phyloP scores from a whole-genome alignment of 2,888 invertebrate species.

The Stenolophus ochropezus region DNA sequence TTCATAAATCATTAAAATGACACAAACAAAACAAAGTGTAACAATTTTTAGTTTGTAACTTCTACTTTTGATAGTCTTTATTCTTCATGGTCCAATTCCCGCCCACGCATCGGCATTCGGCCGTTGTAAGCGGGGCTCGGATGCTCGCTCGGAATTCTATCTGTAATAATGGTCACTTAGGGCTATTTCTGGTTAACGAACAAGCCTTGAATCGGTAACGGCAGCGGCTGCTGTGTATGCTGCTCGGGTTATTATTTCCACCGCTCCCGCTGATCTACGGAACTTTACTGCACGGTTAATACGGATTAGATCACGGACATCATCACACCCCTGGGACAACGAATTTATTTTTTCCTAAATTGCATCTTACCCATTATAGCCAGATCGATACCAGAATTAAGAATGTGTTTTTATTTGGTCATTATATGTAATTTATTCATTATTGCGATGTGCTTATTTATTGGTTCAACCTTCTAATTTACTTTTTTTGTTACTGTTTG shows the following conservation, averaged over 20 bases:
- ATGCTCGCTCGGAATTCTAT: constrained; percentile 57
- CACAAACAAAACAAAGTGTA: no score
- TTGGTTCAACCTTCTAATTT: no score
- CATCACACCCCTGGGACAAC: constrained; percentile 8
- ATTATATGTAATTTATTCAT: not conserved
- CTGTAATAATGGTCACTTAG: constrained; percentile 64
- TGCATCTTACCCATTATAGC: constrained; percentile 20
- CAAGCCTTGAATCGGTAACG: constrained; percentile 58
- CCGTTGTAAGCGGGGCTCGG: constrained; percentile 20
- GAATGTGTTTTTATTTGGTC: not conserved
- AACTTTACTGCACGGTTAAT: constrained; percentile 8
- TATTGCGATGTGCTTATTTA: not conserved
- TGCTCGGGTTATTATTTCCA: constrained; percentile 50
- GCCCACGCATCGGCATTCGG: constrained; percentile 1
- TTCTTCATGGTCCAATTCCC: not conserved
- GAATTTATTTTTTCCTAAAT: constrained; percentile 41
- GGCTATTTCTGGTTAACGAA: constrained; percentile 64
- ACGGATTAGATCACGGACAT: constrained; percentile 32
- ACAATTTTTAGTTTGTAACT: not conserved
- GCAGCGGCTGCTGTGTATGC: constrained; percentile 39
- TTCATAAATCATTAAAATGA: no score
- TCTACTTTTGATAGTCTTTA: not conserved
- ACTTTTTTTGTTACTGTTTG: no score
- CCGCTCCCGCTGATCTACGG: constrained; percentile 34
- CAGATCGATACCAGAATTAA: not conserved